phyloP scores from a whole-genome alignment of 2,797 vertebrate species.

The Cottoperca gobio region DNA sequence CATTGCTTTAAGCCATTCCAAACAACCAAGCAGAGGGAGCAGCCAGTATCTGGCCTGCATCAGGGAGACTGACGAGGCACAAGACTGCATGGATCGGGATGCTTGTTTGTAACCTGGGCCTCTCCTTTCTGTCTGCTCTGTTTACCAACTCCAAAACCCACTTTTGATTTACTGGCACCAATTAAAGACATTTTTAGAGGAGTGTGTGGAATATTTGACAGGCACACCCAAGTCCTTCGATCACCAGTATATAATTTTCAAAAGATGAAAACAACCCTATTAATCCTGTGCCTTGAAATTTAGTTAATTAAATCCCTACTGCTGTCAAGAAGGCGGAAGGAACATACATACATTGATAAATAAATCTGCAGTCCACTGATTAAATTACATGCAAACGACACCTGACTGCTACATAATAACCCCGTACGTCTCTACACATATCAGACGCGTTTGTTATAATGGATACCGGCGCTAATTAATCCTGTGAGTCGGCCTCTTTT shows the following conservation, averaged over 20 bases:
- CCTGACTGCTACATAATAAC: neutral
- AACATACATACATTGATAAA: too few relatives aligned
- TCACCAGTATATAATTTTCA: neutral
- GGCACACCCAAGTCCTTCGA: neutral
- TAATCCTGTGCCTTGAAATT: neutral
- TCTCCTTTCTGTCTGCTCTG: neutral
- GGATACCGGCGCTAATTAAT: neutral
- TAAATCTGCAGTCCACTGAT: too few relatives aligned
- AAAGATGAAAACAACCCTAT: neutral
- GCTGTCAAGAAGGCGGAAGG: neutral
- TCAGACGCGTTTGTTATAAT: neutral
- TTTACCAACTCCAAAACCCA: neutral
- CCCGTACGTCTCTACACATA: neutral
- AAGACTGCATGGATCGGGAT: neutral
- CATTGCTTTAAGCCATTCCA: constrained; percentile 3
- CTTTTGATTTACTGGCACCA: constrained; percentile 1
- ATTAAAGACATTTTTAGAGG: neutral
- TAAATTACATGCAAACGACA: neutral
- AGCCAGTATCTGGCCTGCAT: constrained; percentile 3
- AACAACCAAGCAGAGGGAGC: constrained; percentile 1
- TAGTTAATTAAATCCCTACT: neutral
- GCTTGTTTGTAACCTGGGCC: neutral
- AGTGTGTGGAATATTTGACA: neutral
- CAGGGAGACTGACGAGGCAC: neutral
- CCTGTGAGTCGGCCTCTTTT: neutral